These are phyloP conservation scores for Rhagoletis pomonella DNA, from an alignment of 1,140 invertebrate species.

Conservation along the genomic window DNA sequence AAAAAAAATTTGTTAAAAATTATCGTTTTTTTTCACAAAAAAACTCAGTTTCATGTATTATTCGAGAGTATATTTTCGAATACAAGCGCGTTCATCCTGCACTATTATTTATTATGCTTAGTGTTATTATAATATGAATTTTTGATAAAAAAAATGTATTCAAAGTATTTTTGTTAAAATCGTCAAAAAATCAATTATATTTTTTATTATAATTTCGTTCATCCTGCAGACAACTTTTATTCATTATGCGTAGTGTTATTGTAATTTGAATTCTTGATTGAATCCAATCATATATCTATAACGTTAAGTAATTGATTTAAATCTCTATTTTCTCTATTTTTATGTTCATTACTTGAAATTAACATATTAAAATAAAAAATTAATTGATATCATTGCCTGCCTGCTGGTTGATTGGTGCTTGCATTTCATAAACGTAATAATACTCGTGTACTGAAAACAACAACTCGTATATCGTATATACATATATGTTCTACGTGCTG, in stretches of 20 bases:
- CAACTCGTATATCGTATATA: neutral
- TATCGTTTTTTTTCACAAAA: too few relatives aligned
- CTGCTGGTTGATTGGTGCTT: constrained; percentile 73
- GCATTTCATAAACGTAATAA: constrained; percentile 61
- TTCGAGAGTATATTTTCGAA: too few relatives aligned
- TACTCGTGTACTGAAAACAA: constrained; percentile 17
- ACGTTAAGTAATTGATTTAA: constrained; percentile 28
- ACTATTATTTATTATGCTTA: too few relatives aligned
- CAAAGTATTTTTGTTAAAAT: too few relatives aligned
- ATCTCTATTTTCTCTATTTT: constrained; percentile 70
- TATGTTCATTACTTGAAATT: constrained; percentile 61
- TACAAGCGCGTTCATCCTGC: too few relatives aligned
- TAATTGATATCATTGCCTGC: constrained; percentile 59
- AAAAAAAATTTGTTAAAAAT: too few relatives aligned
- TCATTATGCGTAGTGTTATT: neutral
- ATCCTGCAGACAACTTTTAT: neutral
- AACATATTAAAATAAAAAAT: neutral
- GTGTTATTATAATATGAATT: too few relatives aligned
- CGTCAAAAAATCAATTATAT: too few relatives aligned
- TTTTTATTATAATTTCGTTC: neutral
- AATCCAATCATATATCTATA: neutral
- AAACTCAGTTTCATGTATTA: too few relatives aligned
- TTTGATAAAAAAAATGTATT: too few relatives aligned
- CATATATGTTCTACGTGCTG: constrained; percentile 1
- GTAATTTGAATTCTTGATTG: neutral